Evolutionary conservation across 2,888 invertebrate species (phyloP), one percentile per base, ranked within the genome.

Genomic region (Nezara viridula): DNA sequence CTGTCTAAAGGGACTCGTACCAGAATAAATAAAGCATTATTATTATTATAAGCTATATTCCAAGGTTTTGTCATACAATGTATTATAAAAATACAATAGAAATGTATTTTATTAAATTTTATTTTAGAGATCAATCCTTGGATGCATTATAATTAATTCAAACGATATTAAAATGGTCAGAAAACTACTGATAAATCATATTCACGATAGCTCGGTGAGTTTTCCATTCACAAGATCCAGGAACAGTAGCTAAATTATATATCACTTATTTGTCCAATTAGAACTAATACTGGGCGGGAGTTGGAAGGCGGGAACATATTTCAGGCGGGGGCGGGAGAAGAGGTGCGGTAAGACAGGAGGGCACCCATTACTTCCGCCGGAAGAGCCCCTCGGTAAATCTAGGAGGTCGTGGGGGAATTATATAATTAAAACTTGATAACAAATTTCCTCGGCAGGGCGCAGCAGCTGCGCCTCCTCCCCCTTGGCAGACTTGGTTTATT

Each of bases 371-470:
- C 86, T 86, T 55, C 55, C 55, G 86, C 55, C 86, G 86, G 86
- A 86, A 86, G 86, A 81, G 55, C 86, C 55, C 86, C 55, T 40
- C 86, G 40, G 37, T 86, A 86, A 86, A 86, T 86, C 86, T 86
- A 86, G 86, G 86, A 86, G 86, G 52, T 55, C 86, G 86, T 86
- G 52, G 66, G 89, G 89, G 90, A 89, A 90, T 90, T 90, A 90
- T 90, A 88, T 90, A 90, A 90, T 90, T 90, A 90, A 90, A 90
- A 90, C 90, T 90, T 90, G 90, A 90, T 90, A 90, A 90, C 89
- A 86, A 90, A 88, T 90, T 90, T 90, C 88, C 89, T 66, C 55
- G 86, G 86, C 81, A 81, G 81, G 32, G 86, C 52, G 86, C n/a
- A 52, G 55, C 86, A 86, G 86, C 86, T 86, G 86, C 86, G 86